Evolutionary conservation across 2,113 vertebrate genomes (phyloP).

Genomic region (Embiotoca jacksoni): DNA sequence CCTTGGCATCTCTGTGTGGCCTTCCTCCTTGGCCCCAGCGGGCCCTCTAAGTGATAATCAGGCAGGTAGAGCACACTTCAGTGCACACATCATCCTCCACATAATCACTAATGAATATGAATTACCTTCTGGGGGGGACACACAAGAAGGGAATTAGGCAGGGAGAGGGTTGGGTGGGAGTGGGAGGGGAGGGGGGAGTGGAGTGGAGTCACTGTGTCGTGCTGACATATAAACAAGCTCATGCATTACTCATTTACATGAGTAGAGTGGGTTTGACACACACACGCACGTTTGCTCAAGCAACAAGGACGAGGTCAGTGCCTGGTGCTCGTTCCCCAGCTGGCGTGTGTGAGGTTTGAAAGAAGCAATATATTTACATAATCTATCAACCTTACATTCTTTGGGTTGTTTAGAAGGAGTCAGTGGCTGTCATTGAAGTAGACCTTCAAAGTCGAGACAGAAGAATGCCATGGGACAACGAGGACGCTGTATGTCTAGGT

Average conservation of each 20-base stretch:
- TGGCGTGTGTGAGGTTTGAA: background rate
- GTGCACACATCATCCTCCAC: constrained; percentile 77
- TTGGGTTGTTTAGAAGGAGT: background rate
- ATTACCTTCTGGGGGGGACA: constrained; percentile 79
- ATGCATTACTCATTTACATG: constrained; percentile 76
- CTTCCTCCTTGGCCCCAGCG: constrained; percentile 48
- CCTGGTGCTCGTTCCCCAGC: constrained; percentile 22
- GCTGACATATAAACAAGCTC: constrained; percentile 76
- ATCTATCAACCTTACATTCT: constrained; percentile 10
- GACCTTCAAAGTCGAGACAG: background rate
- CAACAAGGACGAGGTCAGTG: constrained; percentile 68
- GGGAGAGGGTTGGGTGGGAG: constrained; percentile 1
- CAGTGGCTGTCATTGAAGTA: background rate
- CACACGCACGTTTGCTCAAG: constrained; percentile 34
- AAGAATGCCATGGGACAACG: background rate
- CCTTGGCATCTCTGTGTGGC: constrained; percentile 52
- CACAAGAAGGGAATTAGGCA: constrained; percentile 64
- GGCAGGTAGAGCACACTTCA: constrained; percentile 83
- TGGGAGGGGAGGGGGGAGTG: constrained; percentile 7
- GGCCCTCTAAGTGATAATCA: constrained; percentile 82
- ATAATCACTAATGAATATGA: constrained; percentile 85
- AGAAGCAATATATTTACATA: background rate
- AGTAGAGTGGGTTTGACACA: constrained; percentile 50
- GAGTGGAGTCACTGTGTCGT: constrained; percentile 54
- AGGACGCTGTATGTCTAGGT: background rate